phyloP scores from a whole-genome alignment of 2,888 invertebrate genomes.

The Tenthredo mesomela region DNA sequence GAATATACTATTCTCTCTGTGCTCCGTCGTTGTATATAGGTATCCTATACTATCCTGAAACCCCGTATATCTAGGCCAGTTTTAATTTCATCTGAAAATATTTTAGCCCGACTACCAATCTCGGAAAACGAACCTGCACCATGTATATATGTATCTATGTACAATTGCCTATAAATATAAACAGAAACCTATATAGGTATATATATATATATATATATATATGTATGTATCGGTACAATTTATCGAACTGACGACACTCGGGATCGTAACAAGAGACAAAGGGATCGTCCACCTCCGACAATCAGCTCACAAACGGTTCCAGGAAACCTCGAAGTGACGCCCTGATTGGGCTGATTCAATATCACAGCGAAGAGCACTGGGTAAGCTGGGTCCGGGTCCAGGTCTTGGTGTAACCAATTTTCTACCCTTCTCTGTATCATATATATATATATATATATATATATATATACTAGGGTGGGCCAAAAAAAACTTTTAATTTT shows the following conservation, averaged over 20 bases:
- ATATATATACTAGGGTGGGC: too few species aligned
- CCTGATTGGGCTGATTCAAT: slow-evolving; percentile 46
- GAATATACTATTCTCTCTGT: too few species aligned
- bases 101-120: not conserved
- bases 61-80: not conserved
- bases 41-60: too few species aligned
- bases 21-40: too few species aligned
- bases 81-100: not conserved
- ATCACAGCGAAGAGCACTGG: slow-evolving; percentile 27
- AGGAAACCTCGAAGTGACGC: slow-evolving; percentile 36
- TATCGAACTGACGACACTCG: slow-evolving; percentile 1
- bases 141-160: not conserved
- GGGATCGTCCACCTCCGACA: not conserved
- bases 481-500: too few species aligned
- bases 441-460: not conserved
- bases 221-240: not conserved
- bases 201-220: too few species aligned
- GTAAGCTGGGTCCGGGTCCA: not conserved
- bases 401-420: slow-evolving; percentile 40
- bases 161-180: not conserved
- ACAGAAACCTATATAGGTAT: not conserved
- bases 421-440: not conserved
- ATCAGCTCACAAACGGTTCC: slow-evolving; percentile 35
- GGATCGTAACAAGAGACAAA: slow-evolving; percentile 39
- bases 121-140: not conserved